Percentiles rank a stretch among this genome's conserved stretches.
phyloP scores from a whole-genome alignment of 1,140 invertebrate genomes.

The Hylaeus volcanicus region DNA sequence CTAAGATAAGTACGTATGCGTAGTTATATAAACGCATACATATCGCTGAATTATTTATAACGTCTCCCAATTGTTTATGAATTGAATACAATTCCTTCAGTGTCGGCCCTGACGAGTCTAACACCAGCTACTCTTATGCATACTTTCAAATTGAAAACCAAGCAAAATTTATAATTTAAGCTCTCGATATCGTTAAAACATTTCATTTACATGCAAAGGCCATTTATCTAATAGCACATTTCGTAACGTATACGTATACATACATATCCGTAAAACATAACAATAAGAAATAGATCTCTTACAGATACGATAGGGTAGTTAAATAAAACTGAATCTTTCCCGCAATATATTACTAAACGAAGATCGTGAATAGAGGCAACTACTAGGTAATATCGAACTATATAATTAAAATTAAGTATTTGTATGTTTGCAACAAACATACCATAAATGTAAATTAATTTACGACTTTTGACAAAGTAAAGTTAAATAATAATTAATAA shows the following conservation, averaged over 20 bases:
- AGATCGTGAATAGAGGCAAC: not conserved
- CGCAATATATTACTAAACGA: not conserved
- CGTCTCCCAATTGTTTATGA: constrained; percentile 12
- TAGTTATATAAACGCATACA: constrained; percentile 21
- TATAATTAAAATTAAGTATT: not conserved
- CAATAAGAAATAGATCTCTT: constrained; percentile 9
- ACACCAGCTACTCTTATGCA: not conserved
- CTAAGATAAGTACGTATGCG: constrained; percentile 14
- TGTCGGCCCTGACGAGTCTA: constrained; percentile 7
- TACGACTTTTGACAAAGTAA: not conserved
- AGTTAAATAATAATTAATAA: not conserved
- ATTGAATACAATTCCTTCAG: constrained; percentile 42
- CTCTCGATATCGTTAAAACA: constrained; percentile 28
- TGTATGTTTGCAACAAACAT: constrained; percentile 22
- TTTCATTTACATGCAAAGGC: constrained; percentile 12
- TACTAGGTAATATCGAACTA: not conserved
- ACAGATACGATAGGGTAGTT: not conserved
- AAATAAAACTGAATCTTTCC: not conserved
- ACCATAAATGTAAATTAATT: constrained; percentile 3
- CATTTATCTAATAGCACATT: constrained; percentile 33
- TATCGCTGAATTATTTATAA: not conserved
- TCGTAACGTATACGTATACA: constrained; percentile 36
- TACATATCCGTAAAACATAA: constrained; percentile 30
- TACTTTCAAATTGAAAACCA: constrained; percentile 11
- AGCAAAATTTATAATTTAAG: constrained; percentile 20